phyloP scores from a whole-genome alignment of 2,888 invertebrate species.

The Rhabditoides inermis region DNA sequence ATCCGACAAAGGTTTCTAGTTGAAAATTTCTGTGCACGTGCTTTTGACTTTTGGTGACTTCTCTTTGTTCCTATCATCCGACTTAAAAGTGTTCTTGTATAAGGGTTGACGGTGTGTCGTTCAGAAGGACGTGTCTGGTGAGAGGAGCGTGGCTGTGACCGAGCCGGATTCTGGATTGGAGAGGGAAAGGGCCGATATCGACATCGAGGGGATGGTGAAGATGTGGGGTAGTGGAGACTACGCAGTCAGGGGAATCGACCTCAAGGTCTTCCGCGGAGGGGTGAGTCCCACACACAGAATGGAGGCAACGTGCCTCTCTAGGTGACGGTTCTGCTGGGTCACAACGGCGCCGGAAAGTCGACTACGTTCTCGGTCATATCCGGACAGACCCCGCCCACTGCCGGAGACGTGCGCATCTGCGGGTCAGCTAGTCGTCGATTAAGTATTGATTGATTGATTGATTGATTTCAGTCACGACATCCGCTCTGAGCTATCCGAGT shows the following conservation, averaged over 20 bases:
- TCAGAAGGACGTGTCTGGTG: no score
- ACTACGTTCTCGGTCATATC: conserved; percentile 35
- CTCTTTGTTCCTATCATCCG: no score
- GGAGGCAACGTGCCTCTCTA: conserved; percentile 1
- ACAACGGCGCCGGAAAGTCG: conserved; percentile 49
- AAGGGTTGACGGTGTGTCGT: no score
- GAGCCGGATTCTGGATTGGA: conserved; percentile 30
- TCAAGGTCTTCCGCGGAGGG: conserved; percentile 42
- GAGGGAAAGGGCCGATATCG: conserved; percentile 31
- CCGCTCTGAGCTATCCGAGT: conserved; percentile 18
- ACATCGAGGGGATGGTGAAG: conserved; percentile 32
- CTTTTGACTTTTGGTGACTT: no score
- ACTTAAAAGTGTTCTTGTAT: no score
- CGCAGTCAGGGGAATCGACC: conserved; percentile 41
- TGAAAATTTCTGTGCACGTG: no score
- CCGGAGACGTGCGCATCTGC: conserved; percentile 32
- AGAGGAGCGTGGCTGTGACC: conserved; percentile 14
- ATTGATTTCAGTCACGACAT: no score
- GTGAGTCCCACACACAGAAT: conserved; percentile 7
- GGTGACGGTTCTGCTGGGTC: conserved; percentile 49
- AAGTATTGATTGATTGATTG: no score
- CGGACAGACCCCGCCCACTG: conserved; percentile 36
- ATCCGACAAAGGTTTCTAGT: no score
- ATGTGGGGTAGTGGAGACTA: conserved; percentile 27
- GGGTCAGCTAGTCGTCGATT: no score